Percentiles rank a stretch among this genome's conserved stretches.
Evolutionary conservation across 53 echinoderm and acorn worm genomes (phyloP).

Genomic region (Paracentrotus lividus): DNA sequence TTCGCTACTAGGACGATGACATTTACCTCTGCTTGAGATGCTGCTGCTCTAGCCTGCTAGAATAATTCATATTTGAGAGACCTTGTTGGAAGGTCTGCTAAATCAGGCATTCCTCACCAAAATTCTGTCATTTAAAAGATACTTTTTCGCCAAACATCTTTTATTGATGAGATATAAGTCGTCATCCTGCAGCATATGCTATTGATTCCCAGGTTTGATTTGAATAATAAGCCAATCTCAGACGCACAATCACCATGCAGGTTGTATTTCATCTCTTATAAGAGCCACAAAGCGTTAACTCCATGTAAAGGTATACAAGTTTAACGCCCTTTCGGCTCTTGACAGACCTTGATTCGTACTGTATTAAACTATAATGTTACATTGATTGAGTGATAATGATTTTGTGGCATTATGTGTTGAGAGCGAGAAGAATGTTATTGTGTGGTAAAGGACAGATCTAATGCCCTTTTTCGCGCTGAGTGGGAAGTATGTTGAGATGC

Average conservation of each 20-base stretch:
- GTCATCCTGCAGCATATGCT: background rate
- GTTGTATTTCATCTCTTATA: background rate
- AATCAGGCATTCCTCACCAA: background rate
- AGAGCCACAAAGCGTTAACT: background rate
- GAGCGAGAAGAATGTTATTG: no score
- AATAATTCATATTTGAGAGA: background rate
- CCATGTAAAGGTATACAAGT: background rate
- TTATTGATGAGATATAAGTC: background rate
- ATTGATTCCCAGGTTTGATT: background rate
- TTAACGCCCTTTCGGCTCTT: background rate
- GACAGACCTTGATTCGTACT: background rate
- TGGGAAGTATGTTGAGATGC: background rate
- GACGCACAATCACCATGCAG: background rate
- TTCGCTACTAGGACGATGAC: no score
- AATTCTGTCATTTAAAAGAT: background rate
- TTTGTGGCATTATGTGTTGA: background rate
- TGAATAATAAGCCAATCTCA: background rate
- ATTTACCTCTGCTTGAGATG: background rate
- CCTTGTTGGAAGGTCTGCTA: background rate
- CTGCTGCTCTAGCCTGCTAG: background rate
- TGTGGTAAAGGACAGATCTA: no score
- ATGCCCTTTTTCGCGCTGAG: background rate
- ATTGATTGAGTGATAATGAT: background rate
- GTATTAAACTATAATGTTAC: background rate
- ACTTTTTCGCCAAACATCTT: background rate